Evolutionary conservation across 2,797 vertebrate species (phyloP).

Genomic region (Sitta carolinensis): DNA sequence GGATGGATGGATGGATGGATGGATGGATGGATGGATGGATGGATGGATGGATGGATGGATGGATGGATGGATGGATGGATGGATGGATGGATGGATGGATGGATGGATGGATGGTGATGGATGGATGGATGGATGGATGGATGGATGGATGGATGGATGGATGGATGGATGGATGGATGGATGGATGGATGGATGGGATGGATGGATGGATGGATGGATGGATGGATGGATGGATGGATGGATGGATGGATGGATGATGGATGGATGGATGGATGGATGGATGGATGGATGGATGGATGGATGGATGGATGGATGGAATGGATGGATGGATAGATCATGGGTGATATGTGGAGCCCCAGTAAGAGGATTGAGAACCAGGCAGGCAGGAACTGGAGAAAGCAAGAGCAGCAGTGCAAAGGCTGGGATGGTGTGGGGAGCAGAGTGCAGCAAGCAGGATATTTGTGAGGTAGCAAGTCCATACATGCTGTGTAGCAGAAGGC

Average conservation of each 20-base stretch:
- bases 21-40: neutral
- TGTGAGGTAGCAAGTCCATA: neutral
- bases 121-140: neutral
- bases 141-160: no score
- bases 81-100: neutral
- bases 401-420: neutral
- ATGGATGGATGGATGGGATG: neutral
- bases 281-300: neutral
- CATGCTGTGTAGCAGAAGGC: neutral
- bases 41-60: fast-evolving
- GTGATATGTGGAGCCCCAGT: neutral
- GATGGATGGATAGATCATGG: no score
- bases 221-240: neutral
- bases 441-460: neutral
- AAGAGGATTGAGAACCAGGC: neutral
- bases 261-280: neutral
- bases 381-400: neutral
- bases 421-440: neutral
- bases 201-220: neutral
- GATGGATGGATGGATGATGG: neutral
- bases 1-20: neutral
- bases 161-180: no score
- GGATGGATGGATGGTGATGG: neutral
- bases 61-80: neutral
- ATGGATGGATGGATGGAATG: neutral